Conservation (phyloP, 2,113 vertebrate species). For the Hypocryptadius cinnamomeus region DNA sequence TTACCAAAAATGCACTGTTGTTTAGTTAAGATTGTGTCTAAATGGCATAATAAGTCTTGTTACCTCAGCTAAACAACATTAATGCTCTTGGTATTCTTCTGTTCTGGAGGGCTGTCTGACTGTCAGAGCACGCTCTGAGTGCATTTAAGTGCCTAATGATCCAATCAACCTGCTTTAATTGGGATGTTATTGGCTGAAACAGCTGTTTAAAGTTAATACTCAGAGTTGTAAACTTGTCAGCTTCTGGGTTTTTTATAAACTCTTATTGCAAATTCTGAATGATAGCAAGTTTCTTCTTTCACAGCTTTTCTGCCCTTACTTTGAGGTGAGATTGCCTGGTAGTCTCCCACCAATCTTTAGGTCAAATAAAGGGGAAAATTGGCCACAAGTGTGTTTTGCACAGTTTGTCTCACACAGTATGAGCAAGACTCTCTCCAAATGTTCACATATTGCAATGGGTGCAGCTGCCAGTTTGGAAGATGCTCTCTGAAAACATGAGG, state of each 20-base stretch:
- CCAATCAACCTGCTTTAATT: slow-evolving; percentile 13
- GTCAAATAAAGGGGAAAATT: background rate
- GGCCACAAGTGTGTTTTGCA: background rate
- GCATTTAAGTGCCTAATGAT: background rate
- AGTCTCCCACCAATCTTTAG: background rate
- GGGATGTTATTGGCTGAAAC: background rate
- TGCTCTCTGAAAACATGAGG: background rate
- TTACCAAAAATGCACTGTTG: background rate
- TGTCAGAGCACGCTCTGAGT: background rate
- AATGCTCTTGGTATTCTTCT: background rate
- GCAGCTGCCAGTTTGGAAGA: slow-evolving; percentile 7
- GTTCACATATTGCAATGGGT: background rate
- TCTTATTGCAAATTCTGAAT: background rate
- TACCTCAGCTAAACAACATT: background rate
- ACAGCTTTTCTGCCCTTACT: background rate
- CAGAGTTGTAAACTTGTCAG: background rate
- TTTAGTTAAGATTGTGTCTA: background rate
- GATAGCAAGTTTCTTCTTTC: background rate
- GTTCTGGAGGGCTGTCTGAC: background rate
- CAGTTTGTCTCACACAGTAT: background rate
- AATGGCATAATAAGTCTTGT: background rate
- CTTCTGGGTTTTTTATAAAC: background rate
- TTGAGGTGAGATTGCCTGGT: background rate
- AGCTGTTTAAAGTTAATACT: background rate
- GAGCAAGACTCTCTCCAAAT: background rate